phyloP scores from a whole-genome alignment of 2,797 vertebrate genomes.

The Crenuchus spilurus region DNA sequence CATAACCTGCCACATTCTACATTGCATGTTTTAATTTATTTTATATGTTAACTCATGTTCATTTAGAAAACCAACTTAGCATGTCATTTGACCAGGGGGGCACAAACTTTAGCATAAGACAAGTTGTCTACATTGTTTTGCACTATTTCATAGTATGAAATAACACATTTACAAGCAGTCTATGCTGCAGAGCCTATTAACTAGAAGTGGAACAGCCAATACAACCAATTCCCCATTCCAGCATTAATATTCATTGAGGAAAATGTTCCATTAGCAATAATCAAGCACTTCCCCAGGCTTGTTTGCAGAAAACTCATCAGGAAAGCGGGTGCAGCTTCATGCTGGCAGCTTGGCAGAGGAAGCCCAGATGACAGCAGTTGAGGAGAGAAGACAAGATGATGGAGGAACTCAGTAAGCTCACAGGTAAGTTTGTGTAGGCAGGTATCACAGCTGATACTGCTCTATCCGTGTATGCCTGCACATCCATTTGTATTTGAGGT shows the following conservation, averaged over 20 bases:
- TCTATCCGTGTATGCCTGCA: constrained; percentile 3
- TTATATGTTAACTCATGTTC: no score
- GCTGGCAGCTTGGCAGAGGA: constrained; percentile 27
- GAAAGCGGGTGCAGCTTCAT: constrained; percentile 34
- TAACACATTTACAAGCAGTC: constrained; percentile 38
- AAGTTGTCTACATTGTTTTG: not conserved
- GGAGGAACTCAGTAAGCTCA: constrained; percentile 32
- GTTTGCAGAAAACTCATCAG: constrained; percentile 57
- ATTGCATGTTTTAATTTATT: no score
- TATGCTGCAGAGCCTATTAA: constrained; percentile 32
- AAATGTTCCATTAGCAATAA: constrained; percentile 62
- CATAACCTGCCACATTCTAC: no score
- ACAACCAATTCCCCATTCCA: constrained; percentile 54
- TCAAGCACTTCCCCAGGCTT: constrained; percentile 56
- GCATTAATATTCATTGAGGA: constrained; percentile 62
- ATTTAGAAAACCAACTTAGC: no score
- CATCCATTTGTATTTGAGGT: not conserved
- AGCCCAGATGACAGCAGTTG: constrained; percentile 18
- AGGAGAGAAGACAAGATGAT: not conserved
- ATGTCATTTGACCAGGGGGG: no score
- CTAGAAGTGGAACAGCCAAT: constrained; percentile 50
- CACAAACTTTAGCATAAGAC: no score
- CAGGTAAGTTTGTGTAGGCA: not conserved
- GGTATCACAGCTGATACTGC: not conserved
- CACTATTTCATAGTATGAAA: not conserved